These are phyloP conservation scores for Lasioglossum calceatum DNA, from an alignment of 2,888 invertebrate genomes.

Conservation along the genomic window DNA sequence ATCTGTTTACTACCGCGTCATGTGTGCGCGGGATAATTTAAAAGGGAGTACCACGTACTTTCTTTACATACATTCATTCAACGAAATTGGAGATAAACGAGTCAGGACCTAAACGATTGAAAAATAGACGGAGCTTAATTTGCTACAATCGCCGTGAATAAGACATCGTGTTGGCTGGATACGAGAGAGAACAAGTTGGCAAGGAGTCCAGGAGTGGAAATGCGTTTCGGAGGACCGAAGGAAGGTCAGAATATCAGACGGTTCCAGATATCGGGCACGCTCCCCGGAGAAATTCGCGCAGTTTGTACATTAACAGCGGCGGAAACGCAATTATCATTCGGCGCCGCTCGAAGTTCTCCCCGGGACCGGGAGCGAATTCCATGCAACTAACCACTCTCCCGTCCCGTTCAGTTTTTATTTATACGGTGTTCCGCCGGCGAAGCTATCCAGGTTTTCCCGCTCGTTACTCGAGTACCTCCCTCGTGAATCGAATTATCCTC, in stretches of 20 bases:
- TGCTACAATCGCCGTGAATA: neutral
- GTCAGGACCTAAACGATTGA: neutral
- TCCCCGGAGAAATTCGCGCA: slow-evolving; percentile 58
- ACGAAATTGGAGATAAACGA: neutral
- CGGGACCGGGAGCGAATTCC: slow-evolving; percentile 41
- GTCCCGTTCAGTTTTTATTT: slow-evolving; percentile 67
- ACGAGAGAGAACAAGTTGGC: neutral
- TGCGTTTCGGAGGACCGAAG: slow-evolving; percentile 3
- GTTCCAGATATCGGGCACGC: slow-evolving; percentile 13
- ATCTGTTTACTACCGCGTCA: too few species aligned
- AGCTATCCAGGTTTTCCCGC: slow-evolving; percentile 50
- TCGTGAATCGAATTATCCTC: slow-evolving; percentile 66
- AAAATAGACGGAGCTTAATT: neutral
- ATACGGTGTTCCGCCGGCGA: slow-evolving; percentile 51
- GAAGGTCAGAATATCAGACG: slow-evolving; percentile 4
- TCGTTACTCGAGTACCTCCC: slow-evolving; percentile 56
- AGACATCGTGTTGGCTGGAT: neutral
- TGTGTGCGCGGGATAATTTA: too few species aligned
- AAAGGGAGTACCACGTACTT: too few species aligned
- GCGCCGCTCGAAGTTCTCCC: slow-evolving; percentile 41
- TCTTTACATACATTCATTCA: neutral
- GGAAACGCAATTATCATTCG: slow-evolving; percentile 66
- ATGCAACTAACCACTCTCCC: slow-evolving; percentile 37
- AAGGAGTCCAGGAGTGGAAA: neutral
- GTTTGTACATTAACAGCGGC: slow-evolving; percentile 48